phyloP scores from a whole-genome alignment of 1,140 invertebrate species.

The Procambarus virginalis region DNA sequence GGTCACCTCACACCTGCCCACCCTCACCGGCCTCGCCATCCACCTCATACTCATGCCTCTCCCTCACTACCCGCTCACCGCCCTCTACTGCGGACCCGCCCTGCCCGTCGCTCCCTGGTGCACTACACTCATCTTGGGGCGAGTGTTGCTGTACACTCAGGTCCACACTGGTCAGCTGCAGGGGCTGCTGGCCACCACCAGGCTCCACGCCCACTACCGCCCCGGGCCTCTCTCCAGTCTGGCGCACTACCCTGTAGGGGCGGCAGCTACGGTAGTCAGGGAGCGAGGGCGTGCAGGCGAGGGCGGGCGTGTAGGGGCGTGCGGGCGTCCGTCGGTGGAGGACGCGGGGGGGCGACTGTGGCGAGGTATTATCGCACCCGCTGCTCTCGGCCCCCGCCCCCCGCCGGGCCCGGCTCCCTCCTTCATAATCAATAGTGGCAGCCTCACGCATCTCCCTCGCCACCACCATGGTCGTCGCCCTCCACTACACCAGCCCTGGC shows the following conservation, averaged over 20 bases:
- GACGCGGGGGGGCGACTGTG: constrained; percentile 42
- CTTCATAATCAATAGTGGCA: constrained; percentile 62
- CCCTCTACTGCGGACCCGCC: not conserved
- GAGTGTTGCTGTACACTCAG: too few species aligned
- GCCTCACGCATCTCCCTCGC: constrained; percentile 14
- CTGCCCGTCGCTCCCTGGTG: not conserved
- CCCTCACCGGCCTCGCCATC: not conserved
- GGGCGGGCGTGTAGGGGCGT: constrained; percentile 2
- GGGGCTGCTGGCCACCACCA: too few species aligned
- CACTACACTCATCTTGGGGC: not conserved
- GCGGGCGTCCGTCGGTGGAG: constrained; percentile 73
- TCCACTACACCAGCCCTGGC: not conserved
- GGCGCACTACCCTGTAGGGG: too few species aligned
- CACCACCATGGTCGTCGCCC: not conserved
- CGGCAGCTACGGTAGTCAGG: not conserved
- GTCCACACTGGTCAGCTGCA: too few species aligned
- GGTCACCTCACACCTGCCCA: constrained; percentile 18
- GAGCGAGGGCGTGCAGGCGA: not conserved
- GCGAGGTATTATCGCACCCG: constrained; percentile 51
- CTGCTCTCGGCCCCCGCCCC: constrained; percentile 33
- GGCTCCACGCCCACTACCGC: too few species aligned
- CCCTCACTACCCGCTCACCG: not conserved
- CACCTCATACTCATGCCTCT: constrained; percentile 30
- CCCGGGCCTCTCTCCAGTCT: too few species aligned
- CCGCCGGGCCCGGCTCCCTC: not conserved